Evolutionary conservation across 1,140 invertebrate species (phyloP).

Genomic region (Babylonia areolata): DNA sequence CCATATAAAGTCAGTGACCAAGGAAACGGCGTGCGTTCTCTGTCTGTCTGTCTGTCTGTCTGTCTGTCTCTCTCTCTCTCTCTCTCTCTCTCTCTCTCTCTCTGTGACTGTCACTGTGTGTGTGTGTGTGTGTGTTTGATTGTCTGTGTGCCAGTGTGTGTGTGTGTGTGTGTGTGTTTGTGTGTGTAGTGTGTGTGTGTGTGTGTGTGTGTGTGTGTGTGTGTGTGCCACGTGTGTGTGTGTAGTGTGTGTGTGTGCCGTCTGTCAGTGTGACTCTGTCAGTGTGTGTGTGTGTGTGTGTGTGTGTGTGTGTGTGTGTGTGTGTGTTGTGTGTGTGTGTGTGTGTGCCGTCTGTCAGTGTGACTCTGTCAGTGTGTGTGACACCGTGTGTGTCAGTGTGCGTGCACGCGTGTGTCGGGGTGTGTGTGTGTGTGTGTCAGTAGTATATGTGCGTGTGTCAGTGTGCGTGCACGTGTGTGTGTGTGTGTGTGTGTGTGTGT

Average conservation of each 20-base stretch:
- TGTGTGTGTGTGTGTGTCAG: background rate
- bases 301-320: background rate
- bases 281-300: background rate
- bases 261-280: background rate
- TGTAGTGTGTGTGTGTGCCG: background rate
- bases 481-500: slow-evolving; percentile 9
- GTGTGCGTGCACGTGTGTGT: no score
- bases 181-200: background rate
- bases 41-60: background rate
- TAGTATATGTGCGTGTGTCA: no score
- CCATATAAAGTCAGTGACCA: background rate
- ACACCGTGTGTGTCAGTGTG: background rate
- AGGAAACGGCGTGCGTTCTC: background rate
- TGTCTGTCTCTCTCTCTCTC: background rate
- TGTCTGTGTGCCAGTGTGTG: background rate
- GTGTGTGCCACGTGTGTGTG: background rate
- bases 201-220: background rate
- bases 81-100: background rate
- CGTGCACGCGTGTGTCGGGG: background rate
- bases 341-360: no score
- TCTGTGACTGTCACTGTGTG: background rate
- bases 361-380: slow-evolving; percentile 11
- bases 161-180: background rate
- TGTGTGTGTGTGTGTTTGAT: background rate
- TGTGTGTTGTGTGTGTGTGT: background rate